A percentile compares a stretch with the other conserved stretches of the same genome.
Evolutionary conservation across 2,797 vertebrate genomes (phyloP).

Genomic region (Cichlasoma orientale): DNA sequence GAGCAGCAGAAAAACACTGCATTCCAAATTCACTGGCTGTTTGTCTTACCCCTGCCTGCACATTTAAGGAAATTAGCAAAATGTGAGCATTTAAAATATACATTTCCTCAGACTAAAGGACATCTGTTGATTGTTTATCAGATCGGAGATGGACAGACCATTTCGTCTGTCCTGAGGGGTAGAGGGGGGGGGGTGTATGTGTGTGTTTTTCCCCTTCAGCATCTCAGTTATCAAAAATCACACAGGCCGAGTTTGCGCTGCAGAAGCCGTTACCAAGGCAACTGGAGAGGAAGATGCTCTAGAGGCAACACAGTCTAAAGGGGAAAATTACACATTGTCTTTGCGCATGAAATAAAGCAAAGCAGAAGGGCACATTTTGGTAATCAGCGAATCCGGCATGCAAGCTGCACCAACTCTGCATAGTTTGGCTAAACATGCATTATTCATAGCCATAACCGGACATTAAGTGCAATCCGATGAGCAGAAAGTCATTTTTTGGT

Average conservation of each 20-base stretch:
- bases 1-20: constrained; percentile 38
- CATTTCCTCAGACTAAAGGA: constrained; percentile 14
- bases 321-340: constrained; percentile 70
- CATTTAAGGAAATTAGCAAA: neutral
- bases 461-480: neutral
- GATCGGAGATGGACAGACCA: constrained; percentile 38
- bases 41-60: neutral
- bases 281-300: constrained; percentile 85
- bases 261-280: constrained; percentile 93
- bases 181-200: neutral
- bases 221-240: constrained; percentile 71
- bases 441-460: neutral
- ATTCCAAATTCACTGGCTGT: constrained; percentile 15
- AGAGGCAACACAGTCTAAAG: constrained; percentile 64
- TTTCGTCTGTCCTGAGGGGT: constrained; percentile 50
- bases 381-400: constrained; percentile 13
- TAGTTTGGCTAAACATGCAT: neutral
- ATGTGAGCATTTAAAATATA: neutral
- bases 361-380: constrained; percentile 17
- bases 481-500: constrained; percentile 8
- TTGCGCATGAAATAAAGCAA: constrained; percentile 58
- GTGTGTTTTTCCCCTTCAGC: constrained; percentile 33
- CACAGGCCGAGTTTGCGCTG: constrained; percentile 79
- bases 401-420: neutral
- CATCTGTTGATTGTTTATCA: constrained; percentile 58